These are phyloP conservation scores for Pristis pectinata DNA, from an alignment of 2,797 vertebrate species.

Conservation along the genomic window DNA sequence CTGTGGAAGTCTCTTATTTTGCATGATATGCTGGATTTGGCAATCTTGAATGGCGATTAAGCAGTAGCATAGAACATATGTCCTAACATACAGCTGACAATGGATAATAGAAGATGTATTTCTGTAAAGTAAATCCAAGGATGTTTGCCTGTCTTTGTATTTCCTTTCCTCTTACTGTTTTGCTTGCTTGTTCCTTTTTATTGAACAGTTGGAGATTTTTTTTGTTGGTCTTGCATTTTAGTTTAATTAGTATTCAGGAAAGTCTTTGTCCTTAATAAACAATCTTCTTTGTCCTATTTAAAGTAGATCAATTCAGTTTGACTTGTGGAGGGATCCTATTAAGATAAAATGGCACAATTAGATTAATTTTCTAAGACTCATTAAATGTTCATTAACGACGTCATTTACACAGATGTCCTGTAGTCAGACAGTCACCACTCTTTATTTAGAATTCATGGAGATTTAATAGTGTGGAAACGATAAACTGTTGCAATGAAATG, in stretches of 20 bases:
- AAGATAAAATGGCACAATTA: constrained; percentile 36
- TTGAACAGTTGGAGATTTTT: neutral
- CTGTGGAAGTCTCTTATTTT: constrained; percentile 17
- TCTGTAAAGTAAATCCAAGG: neutral
- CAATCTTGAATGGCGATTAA: neutral
- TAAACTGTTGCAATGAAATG: constrained; percentile 32
- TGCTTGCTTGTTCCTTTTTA: neutral
- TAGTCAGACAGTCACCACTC: constrained; percentile 34
- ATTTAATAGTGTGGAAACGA: constrained; percentile 31
- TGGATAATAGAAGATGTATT: neutral
- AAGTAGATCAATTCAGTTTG: constrained; percentile 29
- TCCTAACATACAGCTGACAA: neutral
- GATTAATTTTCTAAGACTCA: constrained; percentile 36
- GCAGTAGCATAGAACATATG: neutral
- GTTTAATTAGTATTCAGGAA: constrained; percentile 28
- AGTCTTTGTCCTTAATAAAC: constrained; percentile 18
- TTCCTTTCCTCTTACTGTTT: neutral
- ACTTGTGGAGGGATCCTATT: constrained; percentile 27
- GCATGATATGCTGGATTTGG: neutral
- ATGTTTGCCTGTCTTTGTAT: neutral
- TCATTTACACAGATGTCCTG: constrained; percentile 38
- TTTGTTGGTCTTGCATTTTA: constrained; percentile 19
- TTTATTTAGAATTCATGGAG: constrained; percentile 36
- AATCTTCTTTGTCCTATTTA: constrained; percentile 33
- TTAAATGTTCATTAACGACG: constrained; percentile 36